These are phyloP conservation scores for Parapsyche elsis DNA, from an alignment of 1,140 invertebrate genomes.

Conservation along the genomic window DNA sequence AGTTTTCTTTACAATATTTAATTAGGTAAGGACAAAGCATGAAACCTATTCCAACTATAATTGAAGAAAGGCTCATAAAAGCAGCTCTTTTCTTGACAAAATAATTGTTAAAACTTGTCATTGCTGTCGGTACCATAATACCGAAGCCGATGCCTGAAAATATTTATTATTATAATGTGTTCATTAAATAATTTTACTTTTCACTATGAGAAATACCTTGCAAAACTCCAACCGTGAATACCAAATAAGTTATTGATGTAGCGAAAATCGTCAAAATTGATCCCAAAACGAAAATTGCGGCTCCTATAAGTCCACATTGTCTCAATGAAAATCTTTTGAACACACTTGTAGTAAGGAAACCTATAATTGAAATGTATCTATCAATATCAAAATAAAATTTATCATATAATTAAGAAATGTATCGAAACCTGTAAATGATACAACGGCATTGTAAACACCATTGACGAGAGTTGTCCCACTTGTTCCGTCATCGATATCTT, in stretches of 20 bases:
- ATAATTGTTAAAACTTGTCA: conserved; percentile 67
- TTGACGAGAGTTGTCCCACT: conserved; percentile 71
- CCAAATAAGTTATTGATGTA: conserved; percentile 60
- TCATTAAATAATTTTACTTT: not conserved
- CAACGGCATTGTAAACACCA: conserved; percentile 70
- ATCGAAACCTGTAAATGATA: conserved; percentile 68
- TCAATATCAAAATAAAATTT: conserved; percentile 53
- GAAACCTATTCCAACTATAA: conserved; percentile 63
- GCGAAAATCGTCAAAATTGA: conserved; percentile 69
- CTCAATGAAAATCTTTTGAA: conserved; percentile 64
- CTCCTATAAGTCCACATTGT: conserved; percentile 62
- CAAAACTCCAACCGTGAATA: conserved; percentile 63
- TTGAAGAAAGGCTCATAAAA: conserved; percentile 67
- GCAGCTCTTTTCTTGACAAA: conserved; percentile 65
- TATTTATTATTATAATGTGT: too few relatives aligned
- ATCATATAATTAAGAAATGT: not conserved
- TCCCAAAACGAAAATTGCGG: conserved; percentile 62
- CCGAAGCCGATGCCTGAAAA: conserved; percentile 64
- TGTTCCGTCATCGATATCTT: conserved; percentile 69
- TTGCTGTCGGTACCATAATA: conserved; percentile 64
- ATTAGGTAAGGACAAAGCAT: conserved; percentile 65
- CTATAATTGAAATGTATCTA: conserved; percentile 53
- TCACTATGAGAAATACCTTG: conserved; percentile 59
- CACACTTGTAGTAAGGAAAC: conserved; percentile 63
- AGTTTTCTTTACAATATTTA: conserved; percentile 62